Base-by-base conservation (phyloP, 1,140 invertebrate genomes). In the Megalopta genalis region DNA sequence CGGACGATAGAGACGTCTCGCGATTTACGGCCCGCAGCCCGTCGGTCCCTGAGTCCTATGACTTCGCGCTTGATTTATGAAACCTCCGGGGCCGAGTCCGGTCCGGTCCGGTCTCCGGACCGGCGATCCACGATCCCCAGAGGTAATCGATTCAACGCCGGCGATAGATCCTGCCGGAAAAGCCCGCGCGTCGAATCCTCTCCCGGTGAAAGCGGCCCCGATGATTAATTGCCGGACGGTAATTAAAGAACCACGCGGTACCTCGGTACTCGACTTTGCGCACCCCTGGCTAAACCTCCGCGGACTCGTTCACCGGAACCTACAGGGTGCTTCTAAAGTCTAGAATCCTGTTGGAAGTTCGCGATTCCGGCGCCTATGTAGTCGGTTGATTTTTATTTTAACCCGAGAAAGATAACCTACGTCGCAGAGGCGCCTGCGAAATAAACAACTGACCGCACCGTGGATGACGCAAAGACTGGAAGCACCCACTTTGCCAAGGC, bases 21-120 rank as follows among this genome's bases (percentile, higher is more conserved):
- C 83, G 84, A 85, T 85, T 85, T 85, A 85, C 78, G 70, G 66
- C 82, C 52, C 60, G n/a, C 18, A 46, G 46, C 76, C 23, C 37
- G 23, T 46, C 66, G 42, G 49, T 59, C 32, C 64, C 23, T 32
- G 32, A 71, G 54, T 72, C 82, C 78, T 81, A 81, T 73, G 79
- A 85, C 65, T 74, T 67, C 18, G 65, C 66, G 70, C 62, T 86
- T 86, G 83, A 85, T 86, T 86, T 86, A 86, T 86, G 76, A 27
- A 71, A 67, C 67, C 75, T 81, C 60, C 59, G 32, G 52, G 59
- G 62, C 49, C 16, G 5, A 6, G 49, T 52, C 49, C 49, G 49
- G 49, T 52, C 49, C 49, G 16, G 49, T 52, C 49, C 49, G 49
- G 49, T 18, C 42, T 12, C 49, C 16, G 49, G 49, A 46, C 70